These are phyloP conservation scores for Chrysopilus asiliformis DNA, from an alignment of 2,888 invertebrate genomes.

Conservation along the genomic window DNA sequence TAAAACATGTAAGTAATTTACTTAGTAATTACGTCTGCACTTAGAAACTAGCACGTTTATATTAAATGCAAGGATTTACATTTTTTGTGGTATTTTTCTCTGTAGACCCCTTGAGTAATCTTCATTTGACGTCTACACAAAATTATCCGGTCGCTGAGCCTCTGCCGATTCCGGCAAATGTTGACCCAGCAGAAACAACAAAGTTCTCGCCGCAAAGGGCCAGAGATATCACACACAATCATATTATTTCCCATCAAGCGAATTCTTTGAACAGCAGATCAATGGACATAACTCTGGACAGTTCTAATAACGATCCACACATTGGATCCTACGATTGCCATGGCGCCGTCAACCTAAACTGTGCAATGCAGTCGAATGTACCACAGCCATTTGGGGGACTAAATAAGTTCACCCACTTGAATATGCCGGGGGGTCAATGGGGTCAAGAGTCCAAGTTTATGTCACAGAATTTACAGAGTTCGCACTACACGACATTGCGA, in stretches of 20 bases:
- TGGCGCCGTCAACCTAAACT: slow-evolving; percentile 50
- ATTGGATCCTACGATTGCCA: slow-evolving; percentile 54
- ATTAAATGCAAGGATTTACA: too few species aligned
- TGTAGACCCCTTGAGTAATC: too few species aligned
- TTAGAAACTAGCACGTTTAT: too few species aligned
- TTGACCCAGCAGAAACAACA: slow-evolving; percentile 49
- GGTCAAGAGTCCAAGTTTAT: slow-evolving; percentile 54
- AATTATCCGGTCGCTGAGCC: slow-evolving; percentile 42
- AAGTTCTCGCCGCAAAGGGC: slow-evolving; percentile 50
- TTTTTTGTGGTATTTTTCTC: too few species aligned
- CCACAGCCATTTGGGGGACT: slow-evolving; percentile 52
- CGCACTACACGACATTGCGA: slow-evolving; percentile 47
- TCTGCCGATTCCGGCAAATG: slow-evolving; percentile 48
- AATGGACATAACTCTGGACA: slow-evolving; percentile 25
- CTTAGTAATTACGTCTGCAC: too few species aligned
- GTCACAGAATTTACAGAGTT: slow-evolving; percentile 51
- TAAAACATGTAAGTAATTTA: too few species aligned
- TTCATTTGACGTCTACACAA: slow-evolving; percentile 23
- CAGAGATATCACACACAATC: slow-evolving; percentile 49
- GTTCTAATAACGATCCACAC: slow-evolving; percentile 42
- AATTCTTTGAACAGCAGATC: slow-evolving; percentile 15
- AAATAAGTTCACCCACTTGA: slow-evolving; percentile 46
- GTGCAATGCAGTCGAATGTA: slow-evolving; percentile 63
- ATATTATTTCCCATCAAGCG: slow-evolving; percentile 39
- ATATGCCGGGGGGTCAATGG: slow-evolving; percentile 64